These are phyloP conservation scores for Metopia argyrocephala DNA, from an alignment of 2,888 invertebrate species.

Conservation along the genomic window DNA sequence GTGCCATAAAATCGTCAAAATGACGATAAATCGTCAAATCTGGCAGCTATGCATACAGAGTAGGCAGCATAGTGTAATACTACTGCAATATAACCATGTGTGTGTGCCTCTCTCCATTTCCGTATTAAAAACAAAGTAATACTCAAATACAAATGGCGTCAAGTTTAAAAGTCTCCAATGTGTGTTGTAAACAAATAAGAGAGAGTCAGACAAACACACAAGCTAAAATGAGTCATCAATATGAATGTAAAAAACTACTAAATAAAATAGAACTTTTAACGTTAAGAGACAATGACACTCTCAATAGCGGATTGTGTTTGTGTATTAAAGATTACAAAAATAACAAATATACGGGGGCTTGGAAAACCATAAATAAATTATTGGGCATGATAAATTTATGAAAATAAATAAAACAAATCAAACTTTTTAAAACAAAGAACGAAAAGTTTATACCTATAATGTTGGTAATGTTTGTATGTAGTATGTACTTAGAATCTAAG, in stretches of 20 bases:
- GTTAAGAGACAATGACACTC: constrained; percentile 25
- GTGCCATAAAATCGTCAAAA: too few relatives aligned
- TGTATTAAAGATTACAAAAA: constrained; percentile 21
- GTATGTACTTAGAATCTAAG: too few relatives aligned
- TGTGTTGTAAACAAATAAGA: not conserved
- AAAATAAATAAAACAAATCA: not conserved
- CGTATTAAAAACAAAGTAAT: too few relatives aligned
- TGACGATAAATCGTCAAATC: too few relatives aligned
- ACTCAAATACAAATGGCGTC: too few relatives aligned
- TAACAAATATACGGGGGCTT: not conserved
- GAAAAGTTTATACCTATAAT: too few relatives aligned
- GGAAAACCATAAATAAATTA: not conserved
- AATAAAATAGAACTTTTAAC: constrained; percentile 3
- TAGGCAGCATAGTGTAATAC: not conserved
- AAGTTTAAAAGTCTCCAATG: constrained; percentile 5
- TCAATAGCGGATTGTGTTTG: constrained; percentile 8
- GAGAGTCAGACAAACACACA: not conserved
- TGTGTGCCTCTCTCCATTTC: not conserved
- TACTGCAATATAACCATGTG: not conserved
- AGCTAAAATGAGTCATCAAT: constrained; percentile 54
- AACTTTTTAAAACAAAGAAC: too few relatives aligned
- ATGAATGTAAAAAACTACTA: not conserved
- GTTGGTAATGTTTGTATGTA: too few relatives aligned
- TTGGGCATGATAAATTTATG: not conserved
- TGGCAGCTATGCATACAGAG: not conserved